Percentiles rank a stretch among this genome's conserved stretches.
phyloP scores from a whole-genome alignment of 2,888 invertebrate genomes.

The Lepidochitona cinerea region DNA sequence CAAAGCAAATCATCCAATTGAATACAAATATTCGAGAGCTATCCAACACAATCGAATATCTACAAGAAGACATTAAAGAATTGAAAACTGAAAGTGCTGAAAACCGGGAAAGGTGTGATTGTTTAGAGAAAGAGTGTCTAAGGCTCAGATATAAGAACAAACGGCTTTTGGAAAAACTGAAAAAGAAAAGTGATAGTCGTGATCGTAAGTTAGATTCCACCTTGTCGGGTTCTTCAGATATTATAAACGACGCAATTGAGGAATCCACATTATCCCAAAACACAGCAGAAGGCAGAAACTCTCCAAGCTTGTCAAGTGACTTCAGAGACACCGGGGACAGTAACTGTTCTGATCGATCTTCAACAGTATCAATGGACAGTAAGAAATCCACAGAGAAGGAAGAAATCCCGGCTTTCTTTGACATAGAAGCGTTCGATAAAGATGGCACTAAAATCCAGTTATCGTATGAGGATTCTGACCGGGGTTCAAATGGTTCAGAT shows the following conservation, averaged over 20 bases:
- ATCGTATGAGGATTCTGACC: neutral
- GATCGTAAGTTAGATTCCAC: neutral
- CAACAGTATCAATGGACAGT: neutral
- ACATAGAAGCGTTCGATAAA: neutral
- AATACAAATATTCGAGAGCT: neutral
- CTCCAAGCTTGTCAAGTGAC: neutral
- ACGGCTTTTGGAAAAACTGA: neutral
- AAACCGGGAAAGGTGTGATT: neutral
- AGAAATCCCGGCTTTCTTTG: neutral
- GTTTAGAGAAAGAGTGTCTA: neutral
- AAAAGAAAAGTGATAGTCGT: neutral
- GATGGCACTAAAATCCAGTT: neutral
- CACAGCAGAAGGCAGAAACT: neutral
- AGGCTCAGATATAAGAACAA: neutral
- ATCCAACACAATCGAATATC: neutral
- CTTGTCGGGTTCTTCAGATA: no score
- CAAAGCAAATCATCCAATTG: neutral
- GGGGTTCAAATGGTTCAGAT: no score
- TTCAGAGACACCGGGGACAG: no score
- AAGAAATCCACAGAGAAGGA: neutral
- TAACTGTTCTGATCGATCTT: neutral
- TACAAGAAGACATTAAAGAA: neutral
- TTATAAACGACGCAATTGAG: neutral
- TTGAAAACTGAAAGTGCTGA: neutral
- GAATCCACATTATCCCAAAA: neutral